Conservation (phyloP, 2,797 vertebrate species). For the Gila robusta region DNA sequence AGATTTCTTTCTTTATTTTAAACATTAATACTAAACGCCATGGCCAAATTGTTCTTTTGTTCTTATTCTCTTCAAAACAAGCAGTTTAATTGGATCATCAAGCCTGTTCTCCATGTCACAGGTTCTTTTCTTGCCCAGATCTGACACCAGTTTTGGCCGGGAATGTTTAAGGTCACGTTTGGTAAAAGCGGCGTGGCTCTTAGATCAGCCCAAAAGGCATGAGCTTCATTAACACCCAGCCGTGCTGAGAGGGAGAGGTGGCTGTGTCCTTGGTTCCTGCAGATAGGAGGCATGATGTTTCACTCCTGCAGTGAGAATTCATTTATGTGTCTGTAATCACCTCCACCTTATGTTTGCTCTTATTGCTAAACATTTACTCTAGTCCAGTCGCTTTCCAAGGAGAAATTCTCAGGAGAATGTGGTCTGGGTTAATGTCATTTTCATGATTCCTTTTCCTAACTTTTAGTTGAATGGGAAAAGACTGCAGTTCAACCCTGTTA, state of each 20-base stretch:
- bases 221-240: conserved; percentile 56
- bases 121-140: not conserved
- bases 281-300: conserved; percentile 45
- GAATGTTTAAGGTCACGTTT: conserved; percentile 5
- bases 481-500: not conserved
- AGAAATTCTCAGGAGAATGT: conserved; percentile 3
- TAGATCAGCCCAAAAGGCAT: conserved; percentile 45
- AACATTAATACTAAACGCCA: not conserved
- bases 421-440: not conserved
- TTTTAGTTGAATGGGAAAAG: not conserved
- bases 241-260: conserved; percentile 53
- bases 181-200: conserved; percentile 36
- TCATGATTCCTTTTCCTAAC: not conserved
- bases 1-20: not conserved
- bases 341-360: conserved; percentile 47
- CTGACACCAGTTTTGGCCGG: not conserved
- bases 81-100: not conserved
- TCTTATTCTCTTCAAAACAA: not conserved
- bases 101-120: no score
- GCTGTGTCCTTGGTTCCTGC: conserved; percentile 61
- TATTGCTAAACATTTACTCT: conserved; percentile 24
- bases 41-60: not conserved
- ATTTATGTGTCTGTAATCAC: conserved; percentile 62
- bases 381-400: conserved; percentile 11
- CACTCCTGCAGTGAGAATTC: conserved; percentile 55